Base-by-base conservation (phyloP, 2,888 invertebrate species). In the Nomada ruficornis region DNA sequence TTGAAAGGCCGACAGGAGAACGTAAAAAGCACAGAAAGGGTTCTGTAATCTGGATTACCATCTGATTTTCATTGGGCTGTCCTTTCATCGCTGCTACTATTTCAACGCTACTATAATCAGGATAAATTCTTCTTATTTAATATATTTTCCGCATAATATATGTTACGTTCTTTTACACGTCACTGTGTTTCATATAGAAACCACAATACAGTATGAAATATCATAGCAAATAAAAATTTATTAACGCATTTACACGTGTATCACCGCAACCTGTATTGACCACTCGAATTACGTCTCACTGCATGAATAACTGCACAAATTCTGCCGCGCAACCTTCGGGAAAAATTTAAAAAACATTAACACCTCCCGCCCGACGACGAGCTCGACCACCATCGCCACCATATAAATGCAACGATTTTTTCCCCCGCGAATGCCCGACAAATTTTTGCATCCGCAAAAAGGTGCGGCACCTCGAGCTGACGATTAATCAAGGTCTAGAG, bases 1-100 rank as follows among this genome's bases (percentile, higher is more conserved):
- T 90, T 89, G 85, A 84, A 89, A 90, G 86, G 82, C 83, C 87
- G 83, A 87, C 82, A 71, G 67, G 77, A 63, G 70, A 69, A 81
- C 55, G 77, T 36, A 62, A 70, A 76, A 59, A 81, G 69, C 74
- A 59, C 15, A 62, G 54, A 55, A 83, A 80, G 67, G 68, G 44
- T 77, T 73, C 80, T 80, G 77, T 63, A 77, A 75, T 59, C 69
- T 68, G 68, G 73, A 77, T 84, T 74, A 72, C 59, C 44, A 55
- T 71, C 50, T 36, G 50, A 71, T 71, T 50, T 71, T 15, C 60
- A 50, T 62, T 52, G 36, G 20, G 20, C 9, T 44, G 29, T 18
- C 0, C 59, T 10, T 29, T 57, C 10, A 11, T 54, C 15, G 26
- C 18, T 11, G 2, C 13, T 23, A 5, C 13, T 68, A 11, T 20